Conservation (phyloP, 2,888 invertebrate genomes). For the Xylocampa areola region DNA sequence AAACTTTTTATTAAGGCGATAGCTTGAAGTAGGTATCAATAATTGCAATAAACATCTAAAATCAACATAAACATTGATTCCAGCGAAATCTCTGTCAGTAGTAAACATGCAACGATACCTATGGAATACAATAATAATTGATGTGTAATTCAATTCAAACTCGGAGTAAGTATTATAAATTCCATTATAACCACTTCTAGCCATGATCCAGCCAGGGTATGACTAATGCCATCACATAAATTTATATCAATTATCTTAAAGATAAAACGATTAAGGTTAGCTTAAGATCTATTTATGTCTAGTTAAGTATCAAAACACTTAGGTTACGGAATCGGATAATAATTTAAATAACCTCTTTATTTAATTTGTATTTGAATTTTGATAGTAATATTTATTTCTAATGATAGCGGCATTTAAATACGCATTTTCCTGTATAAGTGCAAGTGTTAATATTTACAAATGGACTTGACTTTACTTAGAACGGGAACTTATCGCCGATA, state of each 20-base stretch:
- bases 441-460: slow-evolving; percentile 20
- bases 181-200: slow-evolving; percentile 22
- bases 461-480: neutral
- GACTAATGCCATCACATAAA: slow-evolving; percentile 38
- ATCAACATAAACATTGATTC: too few relatives aligned
- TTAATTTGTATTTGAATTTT: slow-evolving; percentile 4
- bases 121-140: slow-evolving; percentile 14
- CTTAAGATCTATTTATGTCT: slow-evolving; percentile 18
- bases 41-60: too few relatives aligned
- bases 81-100: neutral
- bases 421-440: slow-evolving; percentile 24
- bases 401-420: slow-evolving; percentile 6
- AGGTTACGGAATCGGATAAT: slow-evolving; percentile 15
- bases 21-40: too few relatives aligned
- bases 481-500: slow-evolving; percentile 22
- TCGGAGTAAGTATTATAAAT: slow-evolving; percentile 32
- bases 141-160: slow-evolving; percentile 33
- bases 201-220: slow-evolving; percentile 33
- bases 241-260: slow-evolving; percentile 33
- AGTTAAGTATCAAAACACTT: slow-evolving; percentile 7
- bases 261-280: slow-evolving; percentile 36
- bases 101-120: slow-evolving; percentile 6
- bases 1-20: neutral
- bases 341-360: slow-evolving; percentile 12
- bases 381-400: slow-evolving; percentile 18